Evolutionary conservation across 2,797 vertebrate genomes (phyloP).

Genomic region (Tenualosa thibaudeaui): DNA sequence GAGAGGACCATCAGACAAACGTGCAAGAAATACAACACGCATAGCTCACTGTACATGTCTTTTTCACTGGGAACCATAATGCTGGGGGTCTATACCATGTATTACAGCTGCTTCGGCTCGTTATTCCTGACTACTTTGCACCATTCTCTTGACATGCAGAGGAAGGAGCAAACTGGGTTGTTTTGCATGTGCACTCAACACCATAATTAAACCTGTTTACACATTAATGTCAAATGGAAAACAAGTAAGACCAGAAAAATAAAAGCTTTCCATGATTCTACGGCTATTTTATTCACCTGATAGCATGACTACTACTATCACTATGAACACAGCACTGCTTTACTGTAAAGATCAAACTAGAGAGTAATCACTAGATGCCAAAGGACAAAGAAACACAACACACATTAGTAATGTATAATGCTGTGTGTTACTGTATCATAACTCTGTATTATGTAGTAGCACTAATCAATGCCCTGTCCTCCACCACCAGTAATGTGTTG

Average conservation of each 20-base stretch:
- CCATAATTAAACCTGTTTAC: not conserved
- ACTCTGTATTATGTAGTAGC: too few species aligned
- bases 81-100: slow-evolving; percentile 67
- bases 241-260: not conserved
- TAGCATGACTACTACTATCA: not conserved
- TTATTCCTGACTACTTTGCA: slow-evolving; percentile 66
- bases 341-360: too few species aligned
- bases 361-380: not conserved
- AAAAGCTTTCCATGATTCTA: not conserved
- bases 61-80: slow-evolving; percentile 65
- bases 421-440: too few species aligned
- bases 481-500: too few species aligned
- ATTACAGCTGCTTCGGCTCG: slow-evolving; percentile 60
- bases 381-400: not conserved
- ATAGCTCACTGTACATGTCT: slow-evolving; percentile 41
- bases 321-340: not conserved
- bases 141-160: slow-evolving; percentile 64
- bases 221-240: not conserved
- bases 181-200: not conserved
- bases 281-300: not conserved
- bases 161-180: slow-evolving; percentile 1
- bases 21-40: too few species aligned
- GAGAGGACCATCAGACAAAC: not conserved
- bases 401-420: too few species aligned
- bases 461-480: too few species aligned